Evolutionary conservation across 92 coral and sea anemone species (phyloP), one percentile per base, ranked within the genome.

Genomic region (Epizoanthus stellaris): DNA sequence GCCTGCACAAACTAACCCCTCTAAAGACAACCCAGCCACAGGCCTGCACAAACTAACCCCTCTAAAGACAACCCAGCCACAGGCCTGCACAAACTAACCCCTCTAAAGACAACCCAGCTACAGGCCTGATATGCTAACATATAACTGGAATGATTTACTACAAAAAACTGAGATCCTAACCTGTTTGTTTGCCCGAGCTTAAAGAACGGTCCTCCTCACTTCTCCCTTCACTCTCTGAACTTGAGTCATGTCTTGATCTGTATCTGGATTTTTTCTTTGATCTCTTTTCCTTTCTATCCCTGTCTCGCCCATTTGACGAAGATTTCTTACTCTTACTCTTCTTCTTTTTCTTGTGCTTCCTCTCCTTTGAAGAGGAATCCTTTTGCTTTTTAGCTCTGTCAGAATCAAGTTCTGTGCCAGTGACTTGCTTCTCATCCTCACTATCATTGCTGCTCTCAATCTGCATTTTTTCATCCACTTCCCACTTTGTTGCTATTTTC

Each of bases 311-410:
- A 52, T 9, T 54, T 40, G 85, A 80, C 15, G 73, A 63, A 5
- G 64, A 71, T 85, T 64, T 67, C 23, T 39, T 85, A n/a, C 66
- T 69, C 15, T 13, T 34, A 2, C 23, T 70, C 54, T 87, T 52
- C 43, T 85, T 85, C 86, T 73, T 77, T 79, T 80, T 89, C 54
- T 86, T 90, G 30, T 30, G 88, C 56, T 64, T 90, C 53, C 84
- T 91, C 72, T 89, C 89, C 63, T 88, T 84, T 38, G 71, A 77
- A 38, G 56, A 43, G 9, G 72, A 79, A 52, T 79, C 23, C 30
- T 45, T 62, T 40, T 9, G 17, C 47, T 79, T 63, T 21, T 43
- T 43, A 19, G 4, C 60, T 13, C 49, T 79, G 30, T 45, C 58
- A 23, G 83, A 63, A 23, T 79, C 59, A 21, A 79, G 72, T 11